Evolutionary conservation across 2,888 invertebrate genomes (phyloP).

Genomic region (Malthinus flaveolus): DNA sequence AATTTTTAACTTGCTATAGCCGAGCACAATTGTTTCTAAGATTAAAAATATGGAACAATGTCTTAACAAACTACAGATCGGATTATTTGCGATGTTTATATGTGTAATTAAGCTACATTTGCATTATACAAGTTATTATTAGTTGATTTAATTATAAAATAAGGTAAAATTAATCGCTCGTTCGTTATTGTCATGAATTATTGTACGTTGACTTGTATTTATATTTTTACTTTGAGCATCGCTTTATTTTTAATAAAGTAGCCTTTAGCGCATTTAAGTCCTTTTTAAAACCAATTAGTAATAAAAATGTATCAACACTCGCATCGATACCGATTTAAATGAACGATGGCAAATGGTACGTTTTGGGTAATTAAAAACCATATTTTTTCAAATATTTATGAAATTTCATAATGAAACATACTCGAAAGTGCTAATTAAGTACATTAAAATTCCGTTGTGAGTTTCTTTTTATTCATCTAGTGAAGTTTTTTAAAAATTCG

Average conservation of each 20-base stretch:
- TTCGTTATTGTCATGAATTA: conserved; percentile 10
- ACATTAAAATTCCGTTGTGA: no score
- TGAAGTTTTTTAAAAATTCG: no score
- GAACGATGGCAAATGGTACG: no score
- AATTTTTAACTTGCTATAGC: conserved; percentile 9
- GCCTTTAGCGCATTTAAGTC: conserved; percentile 2
- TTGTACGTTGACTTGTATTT: conserved; percentile 21
- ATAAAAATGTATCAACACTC: background rate
- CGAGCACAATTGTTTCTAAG: conserved; percentile 19
- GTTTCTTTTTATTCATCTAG: no score
- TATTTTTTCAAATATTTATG: no score
- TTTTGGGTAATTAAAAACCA: no score
- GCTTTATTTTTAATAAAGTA: conserved; percentile 28
- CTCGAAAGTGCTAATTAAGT: no score
- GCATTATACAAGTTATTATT: conserved; percentile 13
- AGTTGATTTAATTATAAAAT: conserved; percentile 7
- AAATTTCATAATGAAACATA: no score
- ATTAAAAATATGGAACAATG: conserved; percentile 7
- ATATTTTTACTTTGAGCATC: conserved; percentile 26
- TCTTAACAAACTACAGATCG: conserved; percentile 5
- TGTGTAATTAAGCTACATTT: conserved; percentile 12
- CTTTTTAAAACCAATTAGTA: background rate
- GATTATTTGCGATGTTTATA: conserved; percentile 9
- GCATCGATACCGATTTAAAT: no score
- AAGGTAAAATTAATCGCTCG: conserved; percentile 16